Evolutionary conservation across 2,888 invertebrate genomes (phyloP), one percentile per base, ranked within the genome.

Genomic region (Cremastinae sp.): DNA sequence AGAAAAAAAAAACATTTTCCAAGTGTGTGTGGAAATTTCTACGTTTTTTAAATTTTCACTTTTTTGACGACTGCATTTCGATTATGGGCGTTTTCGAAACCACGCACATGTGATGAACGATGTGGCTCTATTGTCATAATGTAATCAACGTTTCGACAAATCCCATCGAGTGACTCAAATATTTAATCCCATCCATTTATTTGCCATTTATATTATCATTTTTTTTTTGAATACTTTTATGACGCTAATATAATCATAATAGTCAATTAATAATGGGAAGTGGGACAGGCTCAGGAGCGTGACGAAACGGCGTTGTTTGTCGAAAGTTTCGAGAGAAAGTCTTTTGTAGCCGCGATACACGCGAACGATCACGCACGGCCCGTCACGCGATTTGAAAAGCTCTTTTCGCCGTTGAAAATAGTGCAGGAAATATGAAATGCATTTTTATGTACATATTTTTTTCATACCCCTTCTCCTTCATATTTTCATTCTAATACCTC

Each of bases 361-460:
- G 41, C 53, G 12, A 9, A 53, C n/a, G 14, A 35, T 45, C 61
- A 51, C 43, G 64, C 69, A 55, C 16, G 39, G 49, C 20, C 28
- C 58, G 64, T 43, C 58, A 70, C 59, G 70, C 69, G 43, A 22
- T 16, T 37, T 37, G 22, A 16, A 37, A 55, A 16, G 39, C 64
- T 37, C 16, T 22, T 61, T 39, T 28, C 28, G 28, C 28, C 5
- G 55, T 39, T 45, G 28, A 41, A 28, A 35, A 66, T 39, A 51
- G n/a, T 58, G 55, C 59, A 65, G 64, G 45, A 70, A 70, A 55
- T 20, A 61, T 49, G 47, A 75, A 64, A 59, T 16, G 59, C 39
- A 47, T n/a, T 69, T 64, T 70, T 14, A 2, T 55, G 55, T 35
- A n/a, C n/a, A 53, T 10, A 2, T 20, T n/a, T 16, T 28, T 28